Evolutionary conservation across 2,797 vertebrate species (phyloP), one percentile per base, ranked within the genome.

Genomic region (Epinephelus malabaricus): DNA sequence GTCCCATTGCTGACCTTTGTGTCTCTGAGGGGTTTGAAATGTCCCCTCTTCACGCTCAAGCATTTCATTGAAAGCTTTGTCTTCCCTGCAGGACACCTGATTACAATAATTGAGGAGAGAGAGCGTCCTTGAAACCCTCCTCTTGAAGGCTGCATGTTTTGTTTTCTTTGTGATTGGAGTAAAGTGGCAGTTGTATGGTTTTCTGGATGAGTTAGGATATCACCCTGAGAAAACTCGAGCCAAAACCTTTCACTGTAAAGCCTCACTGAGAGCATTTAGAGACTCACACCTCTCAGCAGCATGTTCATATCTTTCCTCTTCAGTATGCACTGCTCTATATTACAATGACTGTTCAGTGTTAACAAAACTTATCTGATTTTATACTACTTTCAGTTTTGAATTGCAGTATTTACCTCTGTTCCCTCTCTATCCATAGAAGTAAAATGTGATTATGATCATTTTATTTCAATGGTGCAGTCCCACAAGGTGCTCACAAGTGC

Each of bases 91-190:
- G 84, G 73, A 86, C 78, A 85, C 73, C 68, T 82, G 66, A 88
- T 89, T 86, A 79, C 68, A 87, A 83, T 79, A 79, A 84, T 83
- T 83, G 40, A 79, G 73, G 43, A 76, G 71, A 25, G 61, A 25
- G 61, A 77, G 60, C 6, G 15, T 69, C 69, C 79, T 86, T 69
- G 69, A 86, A 82, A 65, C 34, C 6, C 64, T 79, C 51, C 73
- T 46, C 60, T 70, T 53, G 45, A 85, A 82, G 65, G 45, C 70
- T 69, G 63, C 25, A 0, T 50, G 76, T 60, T 89, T 91, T 86
- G 72, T 85, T 85, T 82, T 78, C 80, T 84, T 86, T 78, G 82
- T 78, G 67, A 51, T 66, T 69, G 49, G n/a, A 23, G 60, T 75
- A 5, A 83, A 85, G 81, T 81, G 67, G 66, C 65, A 63, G 12